Evolutionary conservation across 2,888 invertebrate species (phyloP), one percentile per base, ranked within the genome.

Genomic region (Cryptocephalus moraei): DNA sequence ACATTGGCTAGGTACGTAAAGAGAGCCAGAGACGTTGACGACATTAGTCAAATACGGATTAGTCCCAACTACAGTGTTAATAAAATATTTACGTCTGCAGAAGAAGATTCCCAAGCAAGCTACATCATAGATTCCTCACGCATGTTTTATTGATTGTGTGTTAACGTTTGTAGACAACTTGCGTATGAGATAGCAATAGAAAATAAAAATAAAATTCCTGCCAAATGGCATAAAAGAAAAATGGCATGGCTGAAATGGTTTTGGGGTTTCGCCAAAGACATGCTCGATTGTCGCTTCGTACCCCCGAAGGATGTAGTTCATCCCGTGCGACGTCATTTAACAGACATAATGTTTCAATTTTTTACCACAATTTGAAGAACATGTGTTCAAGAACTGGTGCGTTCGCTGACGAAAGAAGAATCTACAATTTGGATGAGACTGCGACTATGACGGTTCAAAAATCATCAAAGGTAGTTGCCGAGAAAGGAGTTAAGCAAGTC

Each of bases 171-270:
- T n/a, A 47, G 46, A 46, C 41, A 46, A 46, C 38, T 46, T 40
- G 46, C 46, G 6, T 46, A 46, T 46, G 46, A 46, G n/a, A 46
- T 41, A 41, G 46, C 46, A 1, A 31, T 44, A 22, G 8, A 45
- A 45, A 49, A 32, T 33, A 43, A 49, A 38, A 49, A 31, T 12
- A 45, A 49, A 12, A 39, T 45, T 49, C 49, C 49, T 45, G 32
- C 9, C 38, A 45, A 46, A 71, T 0, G 71, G 70, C 0, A 67
- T 68, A 41, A 69, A 57, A 2, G 63, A 65, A 0, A 70, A 67
- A 22, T 65, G 63, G 47, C 42, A 34, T 43, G 45, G 10, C 31
- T 45, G 40, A 46, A 51, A 45, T 50, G 41, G 48, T 36, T 44
- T 12, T 32, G 44, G 43, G 43, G 42, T 42, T 48, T 48, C 44